Percentiles rank a stretch among this genome's conserved stretches.
Conservation (phyloP, 2,797 vertebrate species). For the Thunnus albacares region DNA sequence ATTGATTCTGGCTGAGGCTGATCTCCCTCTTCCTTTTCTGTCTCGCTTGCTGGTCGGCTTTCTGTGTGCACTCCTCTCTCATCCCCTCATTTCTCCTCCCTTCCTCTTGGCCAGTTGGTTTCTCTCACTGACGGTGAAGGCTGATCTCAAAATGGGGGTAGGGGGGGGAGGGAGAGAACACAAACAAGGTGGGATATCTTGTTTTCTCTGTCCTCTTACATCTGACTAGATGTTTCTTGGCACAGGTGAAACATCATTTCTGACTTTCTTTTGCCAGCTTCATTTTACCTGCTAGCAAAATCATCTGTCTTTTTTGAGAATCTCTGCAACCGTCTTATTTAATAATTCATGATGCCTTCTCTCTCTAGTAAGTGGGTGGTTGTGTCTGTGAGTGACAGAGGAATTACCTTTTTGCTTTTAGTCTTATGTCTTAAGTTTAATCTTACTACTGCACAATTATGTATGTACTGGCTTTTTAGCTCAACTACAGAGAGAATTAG, state of each 20-base stretch:
- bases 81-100: conserved; percentile 26
- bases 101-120: conserved; percentile 42
- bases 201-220: conserved; percentile 42
- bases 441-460: conserved; percentile 13
- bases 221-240: conserved; percentile 36
- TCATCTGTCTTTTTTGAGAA: conserved; percentile 56
- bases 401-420: conserved; percentile 42
- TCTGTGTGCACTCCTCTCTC: conserved; percentile 34
- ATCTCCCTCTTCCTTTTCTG: conserved; percentile 57
- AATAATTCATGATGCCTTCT: conserved; percentile 64
- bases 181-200: conserved; percentile 53
- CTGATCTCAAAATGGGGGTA: conserved; percentile 41
- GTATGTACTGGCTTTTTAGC: background rate
- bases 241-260: conserved; percentile 51
- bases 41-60: conserved; percentile 21
- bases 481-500: conserved; percentile 5
- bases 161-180: background rate
- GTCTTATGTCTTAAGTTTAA: conserved; percentile 26
- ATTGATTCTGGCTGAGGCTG: conserved; percentile 81
- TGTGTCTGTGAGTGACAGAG: conserved; percentile 49
- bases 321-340: conserved; percentile 44
- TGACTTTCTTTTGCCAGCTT: conserved; percentile 30
- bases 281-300: conserved; percentile 55
- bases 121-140: conserved; percentile 32
- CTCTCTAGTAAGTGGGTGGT: conserved; percentile 46